Percentiles rank a stretch among this genome's conserved stretches.
phyloP scores from a whole-genome alignment of 2,888 invertebrate species.

The Globia sparganii region DNA sequence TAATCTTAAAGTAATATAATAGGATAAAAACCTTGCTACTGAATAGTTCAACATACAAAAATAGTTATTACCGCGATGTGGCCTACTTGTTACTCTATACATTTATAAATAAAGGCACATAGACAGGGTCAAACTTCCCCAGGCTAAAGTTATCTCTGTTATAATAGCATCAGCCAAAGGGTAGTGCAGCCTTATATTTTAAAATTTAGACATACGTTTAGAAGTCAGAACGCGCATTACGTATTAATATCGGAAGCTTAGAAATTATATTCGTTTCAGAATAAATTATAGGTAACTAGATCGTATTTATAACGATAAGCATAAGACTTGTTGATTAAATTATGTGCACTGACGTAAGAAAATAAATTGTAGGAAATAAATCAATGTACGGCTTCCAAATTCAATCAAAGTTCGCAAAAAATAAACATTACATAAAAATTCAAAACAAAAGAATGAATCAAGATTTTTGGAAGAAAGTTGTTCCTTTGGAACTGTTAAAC shows the following conservation, averaged over 20 bases:
- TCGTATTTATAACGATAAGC: constrained; percentile 57
- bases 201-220: constrained; percentile 45
- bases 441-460: constrained; percentile 29
- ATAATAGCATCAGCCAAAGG: constrained; percentile 48
- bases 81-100: not conserved
- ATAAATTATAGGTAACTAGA: constrained; percentile 58
- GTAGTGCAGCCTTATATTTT: constrained; percentile 55
- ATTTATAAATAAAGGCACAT: not conserved
- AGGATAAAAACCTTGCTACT: not conserved
- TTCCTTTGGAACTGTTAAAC: constrained; percentile 30
- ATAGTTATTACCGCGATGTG: not conserved
- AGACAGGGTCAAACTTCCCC: not conserved
- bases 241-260: constrained; percentile 44
- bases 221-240: constrained; percentile 44
- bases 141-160: constrained; percentile 17
- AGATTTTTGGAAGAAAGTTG: constrained; percentile 21
- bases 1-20: not conserved
- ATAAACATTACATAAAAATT: constrained; percentile 27
- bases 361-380: constrained; percentile 37
- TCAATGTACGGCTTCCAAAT: constrained; percentile 29
- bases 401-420: constrained; percentile 29
- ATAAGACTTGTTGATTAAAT: constrained; percentile 52
- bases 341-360: constrained; percentile 56
- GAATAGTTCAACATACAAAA: not conserved
- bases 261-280: constrained; percentile 57